Evolutionary conservation across 2,113 vertebrate genomes (phyloP).

Genomic region (Furnarius figulus): DNA sequence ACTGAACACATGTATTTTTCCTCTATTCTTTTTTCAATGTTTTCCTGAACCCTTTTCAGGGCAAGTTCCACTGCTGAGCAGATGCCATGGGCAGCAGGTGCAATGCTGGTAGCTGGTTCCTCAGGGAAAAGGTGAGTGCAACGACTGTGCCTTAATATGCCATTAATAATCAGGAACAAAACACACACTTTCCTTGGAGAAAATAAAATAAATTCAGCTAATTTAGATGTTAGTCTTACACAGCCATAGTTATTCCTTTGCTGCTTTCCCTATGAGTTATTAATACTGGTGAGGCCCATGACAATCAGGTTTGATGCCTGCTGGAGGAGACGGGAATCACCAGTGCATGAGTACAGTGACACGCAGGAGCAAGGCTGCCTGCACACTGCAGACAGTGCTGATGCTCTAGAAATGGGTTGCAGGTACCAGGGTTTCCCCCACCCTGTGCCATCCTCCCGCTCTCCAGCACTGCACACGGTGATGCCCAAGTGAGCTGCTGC

Average conservation of each 20-base stretch:
- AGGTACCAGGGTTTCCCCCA: background rate
- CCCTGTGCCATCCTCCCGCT: background rate
- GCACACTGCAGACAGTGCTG: accelerated
- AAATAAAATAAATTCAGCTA: background rate
- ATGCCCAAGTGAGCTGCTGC: background rate
- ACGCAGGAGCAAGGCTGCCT: background rate
- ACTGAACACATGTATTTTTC: background rate
- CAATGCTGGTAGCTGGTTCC: background rate
- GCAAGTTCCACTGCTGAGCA: background rate
- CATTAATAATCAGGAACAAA: background rate
- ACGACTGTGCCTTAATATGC: background rate
- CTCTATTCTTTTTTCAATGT: background rate
- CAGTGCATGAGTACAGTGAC: background rate
- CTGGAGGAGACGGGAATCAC: background rate
- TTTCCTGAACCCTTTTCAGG: background rate
- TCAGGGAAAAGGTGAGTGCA: background rate
- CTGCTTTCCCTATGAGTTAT: background rate
- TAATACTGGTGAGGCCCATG: accelerated
- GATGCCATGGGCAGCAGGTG: background rate
- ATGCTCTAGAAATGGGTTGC: background rate
- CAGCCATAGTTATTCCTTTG: background rate
- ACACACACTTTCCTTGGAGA: background rate
- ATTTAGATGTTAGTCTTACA: background rate
- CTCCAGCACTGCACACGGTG: accelerated
- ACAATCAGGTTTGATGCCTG: background rate